phyloP scores from a whole-genome alignment of 1,140 invertebrate genomes.

The Odontomachus brunneus region DNA sequence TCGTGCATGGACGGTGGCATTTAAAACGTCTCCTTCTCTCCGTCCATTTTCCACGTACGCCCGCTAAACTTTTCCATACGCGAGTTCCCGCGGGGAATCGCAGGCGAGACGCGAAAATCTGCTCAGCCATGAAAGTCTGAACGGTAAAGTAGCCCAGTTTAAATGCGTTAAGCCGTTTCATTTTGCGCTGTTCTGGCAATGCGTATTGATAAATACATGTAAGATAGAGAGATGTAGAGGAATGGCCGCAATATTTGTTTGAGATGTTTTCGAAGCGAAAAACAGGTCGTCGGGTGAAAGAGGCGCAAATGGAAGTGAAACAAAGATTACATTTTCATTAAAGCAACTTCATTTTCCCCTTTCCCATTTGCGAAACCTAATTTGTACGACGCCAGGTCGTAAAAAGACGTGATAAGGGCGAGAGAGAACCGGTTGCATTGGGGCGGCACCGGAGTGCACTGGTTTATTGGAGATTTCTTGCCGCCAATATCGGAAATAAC shows the following conservation, averaged over 20 bases:
- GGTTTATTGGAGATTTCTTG: neutral
- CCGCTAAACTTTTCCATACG: neutral
- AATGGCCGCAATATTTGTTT: neutral
- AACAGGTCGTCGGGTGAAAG: neutral
- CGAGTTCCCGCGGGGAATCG: neutral
- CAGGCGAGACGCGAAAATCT: neutral
- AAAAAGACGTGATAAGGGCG: slow-evolving; percentile 13
- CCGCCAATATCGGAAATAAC: neutral
- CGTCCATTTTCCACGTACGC: slow-evolving; percentile 1
- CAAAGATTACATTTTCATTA: slow-evolving; percentile 53
- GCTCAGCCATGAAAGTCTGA: too few relatives aligned
- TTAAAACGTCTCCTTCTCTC: slow-evolving; percentile 48
- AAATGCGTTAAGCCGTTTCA: neutral
- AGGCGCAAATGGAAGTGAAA: slow-evolving; percentile 49
- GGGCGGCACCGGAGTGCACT: neutral
- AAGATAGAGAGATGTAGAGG: neutral
- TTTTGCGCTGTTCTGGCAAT: neutral
- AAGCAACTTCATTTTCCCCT: slow-evolving; percentile 20
- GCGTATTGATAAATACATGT: slow-evolving; percentile 7
- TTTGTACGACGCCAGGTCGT: neutral
- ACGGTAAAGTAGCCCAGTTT: neutral
- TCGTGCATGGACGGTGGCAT: slow-evolving; percentile 32
- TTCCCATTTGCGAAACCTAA: slow-evolving; percentile 42
- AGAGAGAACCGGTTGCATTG: slow-evolving; percentile 18
- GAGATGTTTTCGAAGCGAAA: slow-evolving; percentile 12